phyloP scores from a whole-genome alignment of 1,140 invertebrate species.

The Nylanderia fulva region DNA sequence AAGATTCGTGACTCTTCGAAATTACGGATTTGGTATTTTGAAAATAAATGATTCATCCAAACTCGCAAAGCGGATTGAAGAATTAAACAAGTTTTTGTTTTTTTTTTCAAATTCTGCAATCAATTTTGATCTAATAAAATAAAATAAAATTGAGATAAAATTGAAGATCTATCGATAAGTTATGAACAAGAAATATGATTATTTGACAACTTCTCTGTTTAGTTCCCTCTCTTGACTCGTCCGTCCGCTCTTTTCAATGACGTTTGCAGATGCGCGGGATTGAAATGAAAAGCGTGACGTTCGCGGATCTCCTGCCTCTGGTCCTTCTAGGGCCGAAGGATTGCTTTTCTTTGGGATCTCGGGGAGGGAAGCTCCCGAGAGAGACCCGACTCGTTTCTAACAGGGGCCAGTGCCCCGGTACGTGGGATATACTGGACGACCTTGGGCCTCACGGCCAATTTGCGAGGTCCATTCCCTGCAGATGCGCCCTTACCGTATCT shows the following conservation, averaged over 20 bases:
- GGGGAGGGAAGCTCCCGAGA: constrained; percentile 67
- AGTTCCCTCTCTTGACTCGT: too few relatives aligned
- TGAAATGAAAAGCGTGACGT: constrained; percentile 9
- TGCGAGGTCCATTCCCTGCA: constrained; percentile 79
- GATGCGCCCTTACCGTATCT: constrained; percentile 77
- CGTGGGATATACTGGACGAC: constrained; percentile 83
- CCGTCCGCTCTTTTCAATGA: neutral
- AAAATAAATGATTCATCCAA: neutral
- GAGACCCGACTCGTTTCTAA: constrained; percentile 72
- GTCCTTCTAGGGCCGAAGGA: constrained; percentile 67
- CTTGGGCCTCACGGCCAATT: constrained; percentile 85
- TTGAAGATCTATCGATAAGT: neutral
- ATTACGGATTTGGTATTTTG: neutral
- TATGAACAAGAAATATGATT: too few relatives aligned
- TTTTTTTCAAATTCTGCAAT: neutral
- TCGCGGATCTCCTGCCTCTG: constrained; percentile 27
- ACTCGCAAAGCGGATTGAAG: neutral
- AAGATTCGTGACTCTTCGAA: neutral
- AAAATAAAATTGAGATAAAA: too few relatives aligned
- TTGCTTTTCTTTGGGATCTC: constrained; percentile 67
- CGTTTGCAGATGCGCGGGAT: neutral
- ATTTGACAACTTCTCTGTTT: too few relatives aligned
- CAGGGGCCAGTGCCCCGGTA: constrained; percentile 83
- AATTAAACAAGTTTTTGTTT: neutral
- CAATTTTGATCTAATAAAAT: too few relatives aligned